Percentiles rank a stretch among this genome's conserved stretches.
These are phyloP conservation scores for Eledona agricola DNA, from an alignment of 2,888 invertebrate species.

Conservation along the genomic window DNA sequence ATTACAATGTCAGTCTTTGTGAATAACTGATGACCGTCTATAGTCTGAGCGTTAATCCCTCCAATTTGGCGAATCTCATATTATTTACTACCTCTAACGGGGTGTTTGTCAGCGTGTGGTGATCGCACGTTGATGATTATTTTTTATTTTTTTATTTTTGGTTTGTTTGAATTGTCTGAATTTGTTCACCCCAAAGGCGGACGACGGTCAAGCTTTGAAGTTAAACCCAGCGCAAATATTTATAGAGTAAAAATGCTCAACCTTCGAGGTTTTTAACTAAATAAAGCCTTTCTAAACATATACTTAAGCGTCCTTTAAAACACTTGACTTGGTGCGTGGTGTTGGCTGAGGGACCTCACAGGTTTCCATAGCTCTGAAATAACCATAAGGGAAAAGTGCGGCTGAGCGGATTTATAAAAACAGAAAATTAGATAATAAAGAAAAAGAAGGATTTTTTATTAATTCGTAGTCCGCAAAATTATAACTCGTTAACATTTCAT, in stretches of 20 bases:
- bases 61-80: too few species aligned
- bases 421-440: too few species aligned
- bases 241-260: slow-evolving; percentile 53
- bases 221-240: slow-evolving; percentile 55
- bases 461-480: too few species aligned
- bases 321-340: slow-evolving; percentile 39
- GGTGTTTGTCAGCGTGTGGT: slow-evolving; percentile 1
- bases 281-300: slow-evolving; percentile 52
- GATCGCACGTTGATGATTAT: neutral
- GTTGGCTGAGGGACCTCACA: slow-evolving; percentile 30
- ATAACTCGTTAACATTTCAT: too few species aligned
- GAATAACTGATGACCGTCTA: slow-evolving; percentile 47
- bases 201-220: slow-evolving; percentile 47
- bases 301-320: slow-evolving; percentile 46
- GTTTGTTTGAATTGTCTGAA: slow-evolving; percentile 18
- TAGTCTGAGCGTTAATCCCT: slow-evolving; percentile 15
- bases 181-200: slow-evolving; percentile 8
- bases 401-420: too few species aligned
- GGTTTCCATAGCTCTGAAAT: slow-evolving; percentile 8
- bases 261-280: slow-evolving; percentile 52
- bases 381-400: too few species aligned
- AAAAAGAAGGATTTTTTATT: too few species aligned
- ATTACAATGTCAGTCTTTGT: slow-evolving; percentile 44
- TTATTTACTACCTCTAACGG: slow-evolving; percentile 7
- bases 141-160: slow-evolving; percentile 5